phyloP scores from a whole-genome alignment of 1,140 invertebrate species.

The Zaprionus taronus region DNA sequence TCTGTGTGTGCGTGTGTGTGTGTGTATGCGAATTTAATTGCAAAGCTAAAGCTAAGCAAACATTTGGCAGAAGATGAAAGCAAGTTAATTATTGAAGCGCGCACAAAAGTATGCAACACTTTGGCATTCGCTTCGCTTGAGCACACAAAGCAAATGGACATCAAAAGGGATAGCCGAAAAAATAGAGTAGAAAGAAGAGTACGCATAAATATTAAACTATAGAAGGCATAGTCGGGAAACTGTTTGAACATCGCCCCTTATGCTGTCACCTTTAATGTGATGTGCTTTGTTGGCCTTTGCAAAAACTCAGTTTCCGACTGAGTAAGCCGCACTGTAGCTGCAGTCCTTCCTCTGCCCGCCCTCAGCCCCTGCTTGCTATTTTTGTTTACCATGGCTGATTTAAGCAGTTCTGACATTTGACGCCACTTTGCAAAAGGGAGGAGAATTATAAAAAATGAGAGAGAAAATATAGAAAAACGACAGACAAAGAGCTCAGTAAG shows the following conservation, averaged over 20 bases:
- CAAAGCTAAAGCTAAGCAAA: conserved; percentile 24
- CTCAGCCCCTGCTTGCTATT: neutral
- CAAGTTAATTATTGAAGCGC: conserved; percentile 7
- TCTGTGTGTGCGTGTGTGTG: neutral
- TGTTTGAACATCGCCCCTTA: conserved; percentile 9
- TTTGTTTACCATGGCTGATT: conserved; percentile 66
- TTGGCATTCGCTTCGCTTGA: conserved; percentile 1
- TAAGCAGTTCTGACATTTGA: conserved; percentile 78
- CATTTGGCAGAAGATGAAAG: neutral
- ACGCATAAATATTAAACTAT: conserved; percentile 5
- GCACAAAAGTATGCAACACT: conserved; percentile 1
- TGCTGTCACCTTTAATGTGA: conserved; percentile 68
- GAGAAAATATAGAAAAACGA: conserved; percentile 31
- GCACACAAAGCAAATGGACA: neutral
- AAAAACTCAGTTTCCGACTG: conserved; percentile 61
- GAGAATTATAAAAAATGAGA: conserved; percentile 36
- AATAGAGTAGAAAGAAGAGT: neutral
- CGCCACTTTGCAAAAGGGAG: conserved; percentile 62
- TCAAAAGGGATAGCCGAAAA: neutral
- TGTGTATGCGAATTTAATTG: conserved; percentile 20
- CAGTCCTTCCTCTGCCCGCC: neutral
- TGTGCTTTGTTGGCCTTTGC: conserved; percentile 76
- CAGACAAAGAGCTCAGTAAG: conserved; percentile 52
- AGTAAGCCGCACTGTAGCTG: conserved; percentile 43
- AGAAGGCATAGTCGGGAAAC: neutral